Evolutionary conservation across 1,140 invertebrate genomes (phyloP).

Genomic region (Hyphantria cunea): DNA sequence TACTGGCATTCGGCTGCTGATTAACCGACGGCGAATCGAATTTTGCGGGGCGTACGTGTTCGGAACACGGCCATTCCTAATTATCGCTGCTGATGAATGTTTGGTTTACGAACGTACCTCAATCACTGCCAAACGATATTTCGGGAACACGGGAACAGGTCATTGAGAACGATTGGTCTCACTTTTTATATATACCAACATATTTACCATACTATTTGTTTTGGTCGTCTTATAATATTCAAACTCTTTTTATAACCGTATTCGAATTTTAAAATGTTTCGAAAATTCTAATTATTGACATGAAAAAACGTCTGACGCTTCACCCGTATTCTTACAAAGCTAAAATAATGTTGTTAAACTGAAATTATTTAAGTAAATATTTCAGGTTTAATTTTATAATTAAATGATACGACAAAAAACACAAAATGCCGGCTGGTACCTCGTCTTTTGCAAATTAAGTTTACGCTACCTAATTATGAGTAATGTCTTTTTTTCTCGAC

Average conservation of each 20-base stretch:
- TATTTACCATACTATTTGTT: background rate
- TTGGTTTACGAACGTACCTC: constrained; percentile 40
- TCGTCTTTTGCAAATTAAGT: constrained; percentile 51
- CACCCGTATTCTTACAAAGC: background rate
- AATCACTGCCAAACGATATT: constrained; percentile 35
- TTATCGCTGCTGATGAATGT: constrained; percentile 41
- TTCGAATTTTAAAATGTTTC: background rate
- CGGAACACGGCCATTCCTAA: constrained; percentile 23
- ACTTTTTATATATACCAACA: background rate
- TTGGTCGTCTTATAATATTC: background rate
- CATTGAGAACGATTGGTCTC: background rate
- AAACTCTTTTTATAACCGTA: background rate
- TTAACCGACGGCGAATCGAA: constrained; percentile 49
- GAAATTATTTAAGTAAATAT: no score
- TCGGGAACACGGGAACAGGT: constrained; percentile 11
- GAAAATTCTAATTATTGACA: background rate
- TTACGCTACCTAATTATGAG: constrained; percentile 71
- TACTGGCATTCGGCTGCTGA: constrained; percentile 57
- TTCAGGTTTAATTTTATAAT: constrained; percentile 29
- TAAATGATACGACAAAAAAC: constrained; percentile 53
- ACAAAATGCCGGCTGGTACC: constrained; percentile 34
- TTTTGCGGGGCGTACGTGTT: constrained; percentile 30
- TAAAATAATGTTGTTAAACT: no score
- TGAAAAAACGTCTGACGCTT: background rate
- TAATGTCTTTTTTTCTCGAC: constrained; percentile 53